Evolutionary conservation across 30 jellyfish, hydroid and myxozoan species (phyloP).

Genomic region (Phacellophora camtschatica): DNA sequence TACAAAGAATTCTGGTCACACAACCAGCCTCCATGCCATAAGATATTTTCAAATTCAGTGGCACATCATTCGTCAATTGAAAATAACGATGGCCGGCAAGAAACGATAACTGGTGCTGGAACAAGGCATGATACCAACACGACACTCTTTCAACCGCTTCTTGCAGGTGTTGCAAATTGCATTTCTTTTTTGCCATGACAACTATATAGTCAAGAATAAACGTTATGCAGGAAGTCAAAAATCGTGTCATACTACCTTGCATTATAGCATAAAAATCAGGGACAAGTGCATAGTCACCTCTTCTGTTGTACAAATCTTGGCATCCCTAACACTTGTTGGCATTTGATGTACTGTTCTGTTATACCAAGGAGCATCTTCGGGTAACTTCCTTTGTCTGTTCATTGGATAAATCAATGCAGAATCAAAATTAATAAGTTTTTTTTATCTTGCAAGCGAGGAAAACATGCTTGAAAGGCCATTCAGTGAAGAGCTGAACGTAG

Average conservation of each 20-base stretch:
- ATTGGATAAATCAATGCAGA: constrained; percentile 3
- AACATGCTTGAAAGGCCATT: neutral
- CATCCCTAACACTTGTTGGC: too few relatives aligned
- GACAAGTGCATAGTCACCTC: too few relatives aligned
- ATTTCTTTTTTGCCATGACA: neutral
- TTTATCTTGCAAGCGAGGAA: neutral
- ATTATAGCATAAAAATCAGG: neutral
- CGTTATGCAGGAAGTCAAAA: neutral
- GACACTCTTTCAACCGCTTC: neutral
- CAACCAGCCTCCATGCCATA: neutral
- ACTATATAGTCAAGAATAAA: neutral
- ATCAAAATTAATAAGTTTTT: too few relatives aligned
- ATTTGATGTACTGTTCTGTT: too few relatives aligned
- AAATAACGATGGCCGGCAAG: constrained; percentile 54
- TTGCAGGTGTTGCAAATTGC: too few relatives aligned
- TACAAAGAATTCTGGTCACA: neutral
- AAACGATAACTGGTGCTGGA: constrained; percentile 29
- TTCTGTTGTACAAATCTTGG: too few relatives aligned
- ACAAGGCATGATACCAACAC: neutral
- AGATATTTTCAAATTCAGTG: neutral
- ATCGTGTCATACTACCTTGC: neutral
- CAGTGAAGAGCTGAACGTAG: constrained; percentile 12
- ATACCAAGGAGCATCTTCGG: neutral
- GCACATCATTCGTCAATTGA: constrained; percentile 23
- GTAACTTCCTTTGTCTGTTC: neutral